These are phyloP conservation scores for Caenorhabditis imperialis DNA, from an alignment of 2,888 invertebrate genomes.

Conservation along the genomic window DNA sequence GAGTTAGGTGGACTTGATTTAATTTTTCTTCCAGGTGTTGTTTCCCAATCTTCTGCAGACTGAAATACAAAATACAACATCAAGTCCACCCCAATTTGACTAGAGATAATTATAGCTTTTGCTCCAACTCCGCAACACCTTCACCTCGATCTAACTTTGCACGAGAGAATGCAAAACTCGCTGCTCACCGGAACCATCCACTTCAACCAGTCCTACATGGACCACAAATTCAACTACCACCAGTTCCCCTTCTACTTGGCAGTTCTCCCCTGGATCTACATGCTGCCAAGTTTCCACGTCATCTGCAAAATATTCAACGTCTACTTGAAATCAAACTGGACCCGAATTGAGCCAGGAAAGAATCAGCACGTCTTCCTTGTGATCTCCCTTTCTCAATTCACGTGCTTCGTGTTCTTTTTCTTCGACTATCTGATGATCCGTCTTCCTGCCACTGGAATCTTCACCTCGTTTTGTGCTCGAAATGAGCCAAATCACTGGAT, in stretches of 20 bases:
- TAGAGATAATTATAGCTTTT: no score
- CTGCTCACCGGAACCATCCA: constrained; percentile 2
- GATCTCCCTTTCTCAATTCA: constrained; percentile 18
- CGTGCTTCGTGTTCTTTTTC: constrained; percentile 16
- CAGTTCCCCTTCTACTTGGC: constrained; percentile 11
- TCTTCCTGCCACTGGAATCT: constrained; percentile 20
- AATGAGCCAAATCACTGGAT: constrained; percentile 21
- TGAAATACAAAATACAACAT: no score
- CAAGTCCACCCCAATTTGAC: no score
- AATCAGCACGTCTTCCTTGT: constrained; percentile 23
- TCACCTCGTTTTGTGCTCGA: constrained; percentile 35
- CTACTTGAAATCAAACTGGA: constrained; percentile 4
- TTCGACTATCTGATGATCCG: constrained; percentile 20
- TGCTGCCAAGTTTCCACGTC: constrained; percentile 12
- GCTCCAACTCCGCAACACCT: no score
- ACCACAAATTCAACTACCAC: constrained; percentile 4
- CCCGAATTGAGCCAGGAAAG: neutral
- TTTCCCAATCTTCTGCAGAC: no score
- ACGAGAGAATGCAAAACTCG: no score
- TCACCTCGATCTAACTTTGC: no score
- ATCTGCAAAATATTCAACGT: constrained; percentile 14
- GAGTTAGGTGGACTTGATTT: no score
- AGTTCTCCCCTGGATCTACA: constrained; percentile 25
- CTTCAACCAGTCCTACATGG: constrained; percentile 9
- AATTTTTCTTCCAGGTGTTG: no score